These are phyloP conservation scores for Sebastes melanostomus DNA, from an alignment of 2,797 vertebrate species.

Conservation along the genomic window DNA sequence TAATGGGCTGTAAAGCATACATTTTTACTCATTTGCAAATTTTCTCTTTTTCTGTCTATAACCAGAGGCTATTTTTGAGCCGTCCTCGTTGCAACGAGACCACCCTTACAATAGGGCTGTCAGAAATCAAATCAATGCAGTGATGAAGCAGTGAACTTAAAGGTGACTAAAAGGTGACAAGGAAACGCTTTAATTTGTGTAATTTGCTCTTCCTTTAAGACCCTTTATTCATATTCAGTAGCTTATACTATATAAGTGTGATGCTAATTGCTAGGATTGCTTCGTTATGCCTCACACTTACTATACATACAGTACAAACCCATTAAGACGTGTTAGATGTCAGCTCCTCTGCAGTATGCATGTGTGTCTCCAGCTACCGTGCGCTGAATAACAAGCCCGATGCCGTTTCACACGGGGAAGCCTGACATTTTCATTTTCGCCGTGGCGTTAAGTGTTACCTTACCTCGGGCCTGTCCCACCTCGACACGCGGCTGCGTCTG, in stretches of 20 bases:
- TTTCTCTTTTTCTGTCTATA: background rate
- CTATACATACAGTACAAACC: background rate
- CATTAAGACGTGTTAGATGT: conserved; percentile 18
- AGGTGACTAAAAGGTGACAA: background rate
- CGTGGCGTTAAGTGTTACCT: conserved; percentile 38
- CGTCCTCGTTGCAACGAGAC: background rate
- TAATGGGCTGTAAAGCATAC: background rate
- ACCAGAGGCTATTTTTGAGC: background rate
- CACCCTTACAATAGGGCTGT: background rate
- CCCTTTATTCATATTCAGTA: background rate
- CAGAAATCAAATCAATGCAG: background rate
- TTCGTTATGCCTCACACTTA: conserved; percentile 10
- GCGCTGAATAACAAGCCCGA: conserved; percentile 31
- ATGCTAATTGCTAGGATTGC: background rate
- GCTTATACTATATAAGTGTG: background rate
- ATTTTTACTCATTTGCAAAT: background rate
- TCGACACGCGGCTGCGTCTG: background rate
- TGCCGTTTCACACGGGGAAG: background rate
- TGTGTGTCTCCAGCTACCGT: background rate
- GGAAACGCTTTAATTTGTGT: background rate
- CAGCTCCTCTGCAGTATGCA: background rate
- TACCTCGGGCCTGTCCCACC: conserved; percentile 23
- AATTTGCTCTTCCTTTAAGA: background rate
- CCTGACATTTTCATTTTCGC: conserved; percentile 53
- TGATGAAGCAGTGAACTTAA: background rate